Conservation (phyloP, 1,140 invertebrate species). For the Lasaia peninsularis region DNA sequence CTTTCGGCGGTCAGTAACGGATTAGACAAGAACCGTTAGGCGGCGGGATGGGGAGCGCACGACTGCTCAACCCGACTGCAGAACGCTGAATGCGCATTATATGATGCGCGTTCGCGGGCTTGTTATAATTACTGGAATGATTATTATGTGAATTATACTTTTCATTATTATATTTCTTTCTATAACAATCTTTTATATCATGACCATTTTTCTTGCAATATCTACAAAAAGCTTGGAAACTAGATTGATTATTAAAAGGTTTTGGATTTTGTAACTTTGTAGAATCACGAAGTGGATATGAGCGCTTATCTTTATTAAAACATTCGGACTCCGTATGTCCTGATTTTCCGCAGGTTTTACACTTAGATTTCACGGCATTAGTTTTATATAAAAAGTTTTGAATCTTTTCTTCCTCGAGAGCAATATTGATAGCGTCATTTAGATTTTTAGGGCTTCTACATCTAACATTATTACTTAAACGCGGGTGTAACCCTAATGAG, state of each 20-base stretch:
- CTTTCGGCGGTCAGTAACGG: too few relatives aligned
- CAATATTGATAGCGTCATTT: slow-evolving; percentile 23
- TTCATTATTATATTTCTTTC: slow-evolving; percentile 2
- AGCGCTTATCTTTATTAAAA: neutral
- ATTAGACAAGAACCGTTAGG: too few relatives aligned
- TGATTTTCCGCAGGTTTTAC: slow-evolving; percentile 5
- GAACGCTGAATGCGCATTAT: too few relatives aligned
- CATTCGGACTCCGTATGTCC: slow-evolving; percentile 4
- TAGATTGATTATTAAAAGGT: neutral
- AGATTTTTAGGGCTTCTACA: slow-evolving; percentile 20
- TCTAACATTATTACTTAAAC: slow-evolving; percentile 20
- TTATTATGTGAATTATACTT: neutral
- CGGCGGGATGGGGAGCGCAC: too few relatives aligned
- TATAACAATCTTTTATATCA: slow-evolving; percentile 1
- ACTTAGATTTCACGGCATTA: neutral
- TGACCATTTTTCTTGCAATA: slow-evolving; percentile 6
- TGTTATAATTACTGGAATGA: slow-evolving; percentile 9
- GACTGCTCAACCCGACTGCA: too few relatives aligned
- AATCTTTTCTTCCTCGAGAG: slow-evolving; percentile 24
- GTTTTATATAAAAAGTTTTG: slow-evolving; percentile 15
- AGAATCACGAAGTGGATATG: neutral
- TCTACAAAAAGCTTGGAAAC: neutral
- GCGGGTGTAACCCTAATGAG: slow-evolving; percentile 11
- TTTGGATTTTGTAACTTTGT: neutral
- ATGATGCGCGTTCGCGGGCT: slow-evolving; percentile 7